phyloP scores from a whole-genome alignment of 2,888 invertebrate genomes.

The Agriopis leucophaearia region DNA sequence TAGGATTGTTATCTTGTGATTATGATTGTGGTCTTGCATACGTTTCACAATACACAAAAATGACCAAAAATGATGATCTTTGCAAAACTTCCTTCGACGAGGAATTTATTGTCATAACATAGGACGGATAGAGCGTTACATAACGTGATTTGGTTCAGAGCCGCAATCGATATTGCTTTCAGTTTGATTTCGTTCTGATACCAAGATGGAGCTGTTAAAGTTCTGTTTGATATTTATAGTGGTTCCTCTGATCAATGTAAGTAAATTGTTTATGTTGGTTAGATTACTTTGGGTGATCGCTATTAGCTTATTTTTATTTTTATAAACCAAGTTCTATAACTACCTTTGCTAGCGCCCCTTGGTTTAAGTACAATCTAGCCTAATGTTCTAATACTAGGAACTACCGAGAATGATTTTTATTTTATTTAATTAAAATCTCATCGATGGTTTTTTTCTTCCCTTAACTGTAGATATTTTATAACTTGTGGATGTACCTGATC shows the following conservation, averaged over 20 bases:
- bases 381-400: too few relatives aligned
- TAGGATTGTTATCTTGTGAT: not conserved
- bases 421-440: too few relatives aligned
- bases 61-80: not conserved
- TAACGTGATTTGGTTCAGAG: conserved; percentile 7
- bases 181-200: conserved; percentile 19
- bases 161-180: conserved; percentile 11
- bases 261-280: conserved; percentile 6
- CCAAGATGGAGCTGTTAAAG: conserved; percentile 30
- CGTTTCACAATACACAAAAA: not conserved
- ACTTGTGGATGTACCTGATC: too few relatives aligned
- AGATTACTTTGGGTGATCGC: not conserved
- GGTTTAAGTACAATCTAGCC: too few relatives aligned
- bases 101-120: conserved; percentile 51
- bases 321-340: too few relatives aligned
- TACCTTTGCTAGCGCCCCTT: too few relatives aligned
- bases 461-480: too few relatives aligned
- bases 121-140: conserved; percentile 12
- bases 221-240: conserved; percentile 35
- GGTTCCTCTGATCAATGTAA: conserved; percentile 44
- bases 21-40: not conserved
- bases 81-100: conserved; percentile 21
- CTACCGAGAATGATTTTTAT: too few relatives aligned
- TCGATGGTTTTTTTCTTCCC: too few relatives aligned
- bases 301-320: not conserved